Conservation (phyloP, 2,888 invertebrate genomes). For the Zaprionus bogoriensis region DNA sequence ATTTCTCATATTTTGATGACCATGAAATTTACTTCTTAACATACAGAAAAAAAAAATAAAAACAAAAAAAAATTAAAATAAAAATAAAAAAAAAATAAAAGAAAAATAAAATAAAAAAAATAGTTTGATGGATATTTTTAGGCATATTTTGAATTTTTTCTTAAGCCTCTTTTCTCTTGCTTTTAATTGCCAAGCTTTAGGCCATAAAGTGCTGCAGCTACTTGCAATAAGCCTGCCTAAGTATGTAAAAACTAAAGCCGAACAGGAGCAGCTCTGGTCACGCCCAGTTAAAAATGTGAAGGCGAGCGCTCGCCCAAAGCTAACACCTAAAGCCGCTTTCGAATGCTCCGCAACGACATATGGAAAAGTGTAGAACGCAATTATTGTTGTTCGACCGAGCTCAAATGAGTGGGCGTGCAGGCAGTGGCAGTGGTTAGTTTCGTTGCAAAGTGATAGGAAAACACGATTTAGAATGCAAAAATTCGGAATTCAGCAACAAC, state of each 20-base stretch:
- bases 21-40: no score
- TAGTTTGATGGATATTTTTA: no score
- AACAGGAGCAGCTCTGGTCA: conserved; percentile 2
- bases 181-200: not conserved
- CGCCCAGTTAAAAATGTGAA: no score
- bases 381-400: conserved; percentile 64
- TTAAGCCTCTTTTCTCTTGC: no score
- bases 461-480: conserved; percentile 50
- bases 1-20: no score
- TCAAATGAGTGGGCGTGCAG: conserved; percentile 7
- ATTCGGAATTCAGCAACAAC: conserved; percentile 41
- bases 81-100: no score
- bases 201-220: not conserved
- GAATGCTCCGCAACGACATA: conserved; percentile 45
- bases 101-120: no score
- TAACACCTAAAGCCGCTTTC: conserved; percentile 67
- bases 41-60: no score
- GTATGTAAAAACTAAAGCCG: conserved; percentile 38
- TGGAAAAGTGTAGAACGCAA: conserved; percentile 55
- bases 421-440: not conserved
- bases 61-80: no score
- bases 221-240: conserved; percentile 1
- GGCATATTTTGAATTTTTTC: no score
- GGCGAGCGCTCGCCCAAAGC: no score
- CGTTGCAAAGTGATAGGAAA: conserved; percentile 16